Base-by-base conservation (phyloP, 1,140 invertebrate genomes). In the Philaenus spumarius region DNA sequence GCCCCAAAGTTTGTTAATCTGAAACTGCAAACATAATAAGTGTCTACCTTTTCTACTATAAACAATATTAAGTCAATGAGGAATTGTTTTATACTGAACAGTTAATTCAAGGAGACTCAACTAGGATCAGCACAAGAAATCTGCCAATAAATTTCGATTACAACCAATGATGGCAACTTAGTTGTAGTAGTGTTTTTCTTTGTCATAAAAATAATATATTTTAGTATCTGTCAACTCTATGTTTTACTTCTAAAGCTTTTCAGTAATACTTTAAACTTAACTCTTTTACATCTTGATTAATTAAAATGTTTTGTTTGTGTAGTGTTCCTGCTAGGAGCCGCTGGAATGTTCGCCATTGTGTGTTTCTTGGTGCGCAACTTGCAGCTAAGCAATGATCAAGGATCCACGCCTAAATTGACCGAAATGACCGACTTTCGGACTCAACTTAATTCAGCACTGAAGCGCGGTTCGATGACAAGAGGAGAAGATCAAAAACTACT, bases 401-500 rank as follows among this genome's bases (percentile, higher is more conserved):
- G 34, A 53, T 37, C 50, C 1, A 30, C 30, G 17, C 35, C 15
- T 15, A 24, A 50, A 30, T 30, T 26, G 47, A 50, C 47, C 23
- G 47, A 50, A 34, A 24, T 50, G 26, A 24, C 22, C 5, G 47
- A 50, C 14, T 50, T 50, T 19, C 20, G 47, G 9, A 14, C 47
- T 7, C 23, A 20, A 20, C 17, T n/a, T 20, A 50, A 50, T 23
- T 20, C 15, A 30, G 26, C 26, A 30, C 9, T 30, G 9, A 37
- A 35, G 37, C 50, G 50, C n/a, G 19, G 37, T 19, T 53, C 47
- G 17, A 14, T 53, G 30, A 30, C 26, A 4, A 30, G 37, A 19
- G 50, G 50, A 53, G 50, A 53, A 39, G 24, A 53, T 22, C 50
- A 53, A 20, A 53, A 39, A 20, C 50, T 53, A 2, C 34, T 39